Conservation (phyloP, 2,113 vertebrate genomes). For the Gallinago paraguaiae region DNA sequence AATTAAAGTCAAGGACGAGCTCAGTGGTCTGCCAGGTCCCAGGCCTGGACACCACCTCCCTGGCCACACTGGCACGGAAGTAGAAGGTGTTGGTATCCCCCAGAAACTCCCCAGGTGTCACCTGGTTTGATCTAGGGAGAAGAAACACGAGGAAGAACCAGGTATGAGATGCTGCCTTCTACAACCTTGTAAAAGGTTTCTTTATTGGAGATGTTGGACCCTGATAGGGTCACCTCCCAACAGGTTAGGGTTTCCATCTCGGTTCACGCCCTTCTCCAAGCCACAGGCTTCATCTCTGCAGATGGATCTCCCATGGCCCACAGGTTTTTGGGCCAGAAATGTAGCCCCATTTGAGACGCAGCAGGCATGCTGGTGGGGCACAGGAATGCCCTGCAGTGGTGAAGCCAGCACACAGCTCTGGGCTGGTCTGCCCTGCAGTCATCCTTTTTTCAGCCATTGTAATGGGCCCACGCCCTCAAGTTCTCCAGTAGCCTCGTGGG, state of each 20-base stretch:
- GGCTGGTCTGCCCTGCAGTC: neutral
- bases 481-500: neutral
- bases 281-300: neutral
- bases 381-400: neutral
- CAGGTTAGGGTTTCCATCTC: neutral
- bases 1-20: neutral
- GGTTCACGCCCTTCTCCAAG: neutral
- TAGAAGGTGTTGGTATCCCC: neutral
- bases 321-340: neutral
- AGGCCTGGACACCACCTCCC: neutral
- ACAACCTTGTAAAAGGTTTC: neutral
- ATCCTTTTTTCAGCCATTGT: neutral
- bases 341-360: neutral
- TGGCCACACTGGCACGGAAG: neutral
- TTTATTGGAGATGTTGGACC: neutral
- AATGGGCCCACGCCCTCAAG: rapidly evolving
- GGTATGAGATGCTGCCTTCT: rapidly evolving
- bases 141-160: rapidly evolving
- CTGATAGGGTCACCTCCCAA: neutral
- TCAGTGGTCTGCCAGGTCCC: neutral
- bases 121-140: neutral
- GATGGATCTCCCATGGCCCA: neutral
- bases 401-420: neutral
- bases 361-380: rapidly evolving
- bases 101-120: neutral